A percentile compares a stretch with the other conserved stretches of the same genome.
These are phyloP conservation scores for Phalacrocorax pelagicus DNA, from an alignment of 2,113 vertebrate species.

Conservation along the genomic window DNA sequence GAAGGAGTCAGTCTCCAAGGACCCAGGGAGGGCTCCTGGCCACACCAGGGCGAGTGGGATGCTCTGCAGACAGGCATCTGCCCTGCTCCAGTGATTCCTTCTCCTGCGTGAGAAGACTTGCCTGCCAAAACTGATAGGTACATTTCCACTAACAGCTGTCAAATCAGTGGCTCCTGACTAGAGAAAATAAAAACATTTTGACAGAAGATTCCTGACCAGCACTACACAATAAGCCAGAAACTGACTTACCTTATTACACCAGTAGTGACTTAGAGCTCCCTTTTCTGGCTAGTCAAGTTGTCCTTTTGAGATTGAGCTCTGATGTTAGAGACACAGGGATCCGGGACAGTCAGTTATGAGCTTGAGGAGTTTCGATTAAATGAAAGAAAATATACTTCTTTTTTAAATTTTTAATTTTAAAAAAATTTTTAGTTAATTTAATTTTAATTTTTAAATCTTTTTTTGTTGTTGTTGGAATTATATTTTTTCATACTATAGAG, in stretches of 20 bases:
- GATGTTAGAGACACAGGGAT: background rate
- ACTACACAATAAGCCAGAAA: constrained; percentile 9
- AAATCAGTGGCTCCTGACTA: background rate
- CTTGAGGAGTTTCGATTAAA: background rate
- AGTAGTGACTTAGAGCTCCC: background rate
- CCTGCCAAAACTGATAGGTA: constrained; percentile 40
- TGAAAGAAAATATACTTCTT: background rate
- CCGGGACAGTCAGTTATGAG: background rate
- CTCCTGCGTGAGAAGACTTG: background rate
- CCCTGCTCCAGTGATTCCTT: background rate
- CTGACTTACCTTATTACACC: background rate
- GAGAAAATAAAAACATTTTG: constrained; percentile 46
- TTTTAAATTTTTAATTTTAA: too few relatives aligned
- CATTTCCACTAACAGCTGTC: constrained; percentile 35
- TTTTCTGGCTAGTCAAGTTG: background rate
- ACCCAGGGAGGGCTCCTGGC: background rate
- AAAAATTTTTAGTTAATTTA: too few relatives aligned
- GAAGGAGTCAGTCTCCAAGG: background rate
- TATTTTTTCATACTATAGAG: background rate
- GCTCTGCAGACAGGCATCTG: background rate
- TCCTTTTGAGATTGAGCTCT: background rate
- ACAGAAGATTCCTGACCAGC: constrained; percentile 36
- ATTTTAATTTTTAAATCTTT: too few relatives aligned
- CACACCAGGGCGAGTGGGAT: background rate
- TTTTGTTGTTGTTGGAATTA: background rate